Conservation (phyloP, 2,797 vertebrate genomes). For the Pygocentrus nattereri region DNA sequence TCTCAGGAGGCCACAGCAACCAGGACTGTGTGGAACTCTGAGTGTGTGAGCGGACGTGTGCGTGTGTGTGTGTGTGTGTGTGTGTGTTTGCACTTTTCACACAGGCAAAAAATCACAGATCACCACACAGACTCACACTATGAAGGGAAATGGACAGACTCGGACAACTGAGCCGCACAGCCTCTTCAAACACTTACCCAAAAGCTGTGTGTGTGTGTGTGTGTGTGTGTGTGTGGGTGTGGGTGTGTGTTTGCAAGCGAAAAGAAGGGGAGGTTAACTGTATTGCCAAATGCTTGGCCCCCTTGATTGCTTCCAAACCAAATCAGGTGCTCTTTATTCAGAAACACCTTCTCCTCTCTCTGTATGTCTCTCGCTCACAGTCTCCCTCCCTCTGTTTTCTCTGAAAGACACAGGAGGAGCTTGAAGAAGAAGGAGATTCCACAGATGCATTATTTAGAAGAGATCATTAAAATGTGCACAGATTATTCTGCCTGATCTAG, state of each 20-base stretch:
- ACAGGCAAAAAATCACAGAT: constrained; percentile 16
- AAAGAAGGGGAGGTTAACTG: constrained; percentile 35
- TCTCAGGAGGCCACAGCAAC: constrained; percentile 19
- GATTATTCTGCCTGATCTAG: neutral
- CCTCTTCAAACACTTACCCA: constrained; percentile 26
- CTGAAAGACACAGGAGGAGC: neutral
- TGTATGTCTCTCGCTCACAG: neutral
- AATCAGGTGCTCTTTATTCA: constrained; percentile 67
- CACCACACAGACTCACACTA: neutral
- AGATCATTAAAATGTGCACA: neutral
- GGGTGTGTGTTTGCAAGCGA: constrained; percentile 37
- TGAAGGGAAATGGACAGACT: constrained; percentile 15
- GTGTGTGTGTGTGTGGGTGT: constrained; percentile 30
- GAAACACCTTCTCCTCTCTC: constrained; percentile 26
- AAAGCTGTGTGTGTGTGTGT: constrained; percentile 19
- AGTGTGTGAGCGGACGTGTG: constrained; percentile 1
- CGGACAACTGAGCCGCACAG: neutral
- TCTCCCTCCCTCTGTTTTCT: neutral
- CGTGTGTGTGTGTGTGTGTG: constrained; percentile 6
- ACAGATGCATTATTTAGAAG: neutral
- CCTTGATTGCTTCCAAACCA: constrained; percentile 61
- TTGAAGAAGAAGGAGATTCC: neutral
- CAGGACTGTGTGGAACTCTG: constrained; percentile 6
- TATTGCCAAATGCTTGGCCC: constrained; percentile 46
- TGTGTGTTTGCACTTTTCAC: constrained; percentile 9